Base-by-base conservation (phyloP, 1,140 invertebrate genomes). In the Radopholus similis region DNA sequence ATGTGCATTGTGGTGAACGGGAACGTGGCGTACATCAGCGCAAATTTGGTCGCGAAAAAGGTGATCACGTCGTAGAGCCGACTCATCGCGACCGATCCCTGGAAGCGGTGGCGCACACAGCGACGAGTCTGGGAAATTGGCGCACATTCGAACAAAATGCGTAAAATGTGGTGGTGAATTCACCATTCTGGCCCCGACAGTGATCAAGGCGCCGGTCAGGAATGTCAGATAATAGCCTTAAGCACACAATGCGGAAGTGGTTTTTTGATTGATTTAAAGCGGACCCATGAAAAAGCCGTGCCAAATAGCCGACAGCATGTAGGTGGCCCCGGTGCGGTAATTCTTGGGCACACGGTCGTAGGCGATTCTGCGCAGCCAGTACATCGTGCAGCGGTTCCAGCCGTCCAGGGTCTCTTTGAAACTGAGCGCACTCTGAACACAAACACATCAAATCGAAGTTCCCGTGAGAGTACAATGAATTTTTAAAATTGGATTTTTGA, bases 251-350 rank as follows among this genome's bases (percentile, higher is more conserved):
- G 26, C 26, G 4, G n/a, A 2, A 18, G 3, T n/a, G 11, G 38
- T 57, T 30, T 23, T 57, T 57, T 57, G 32, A 57, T 38, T 18
- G 38, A 34, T 42, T 42, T 1, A 42, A 42, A 13, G 38, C 9
- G 23, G 42, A 60, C 95, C 74, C 23, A 76, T 23, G 38, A 77
- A 80, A 58, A 77, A 76, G 51, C 85, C 95, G 85, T 97, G 95
- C 95, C 95, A 97, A 26, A 96, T 80, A 18, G 93, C 93, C 28
- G 91, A 95, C 51, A 95, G 85, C 1, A 88, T 84, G 84, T 93
- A 97, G 1, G 93, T 95, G 51, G 88, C 86, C 9, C 85, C 54
- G 13, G 83, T 85, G n/a, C 78, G 74, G 49, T 78, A 37, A 88
- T 89, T 71, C 87, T 85, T 49, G 49, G 86, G 85, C 30, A 88